Evolutionary conservation across 92 coral and sea anemone genomes (phyloP), one percentile per base, ranked within the genome.

Genomic region (Siderastrea radians): DNA sequence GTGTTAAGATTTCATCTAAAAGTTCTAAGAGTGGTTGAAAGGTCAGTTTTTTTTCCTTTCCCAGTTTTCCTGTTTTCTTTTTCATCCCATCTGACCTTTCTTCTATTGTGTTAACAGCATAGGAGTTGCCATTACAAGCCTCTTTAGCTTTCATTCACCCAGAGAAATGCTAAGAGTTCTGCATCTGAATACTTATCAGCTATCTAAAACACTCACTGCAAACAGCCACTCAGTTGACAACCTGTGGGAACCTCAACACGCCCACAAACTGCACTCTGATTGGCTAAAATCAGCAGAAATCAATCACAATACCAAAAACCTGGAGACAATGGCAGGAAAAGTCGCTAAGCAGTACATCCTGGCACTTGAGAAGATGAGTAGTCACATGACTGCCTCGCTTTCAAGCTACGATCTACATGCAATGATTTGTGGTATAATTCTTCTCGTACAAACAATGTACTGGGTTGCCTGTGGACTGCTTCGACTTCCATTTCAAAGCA

Each of bases 381-480:
- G 80, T 63, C 84, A 70, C 15, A 78, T 97, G 51, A 82, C 98
- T 67, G 95, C 92, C 84, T 89, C 97, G 49, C 94, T 97, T 81
- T 95, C 99, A 68, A 92, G 87, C 54, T 97, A 97, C 68, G 98
- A 97, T 85, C 85, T 95, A 48, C 94, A 97, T 38, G 98, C 99
- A 54, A 90, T 97, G 97, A 69, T 80, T 67, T 90, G 90, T 77
- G 99, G 98, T 53, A 81, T 94, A 55, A 79, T 82, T 45, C 49
- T 95, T 84, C 90, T 97, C 59, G 67, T 92, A n/a, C 98, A 95
- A 84, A 83, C 96, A 1, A 75, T 97, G 3, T 83, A 70, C 49
- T 96, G 99, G 92, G 70, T 86, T 51, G 76, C 91, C 16, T 88
- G 78, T 87, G 89, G 89, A 44, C 70, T 89, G 38, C 43, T 43